phyloP scores from a whole-genome alignment of 2,888 invertebrate genomes.

The Clitarchus hookeri region DNA sequence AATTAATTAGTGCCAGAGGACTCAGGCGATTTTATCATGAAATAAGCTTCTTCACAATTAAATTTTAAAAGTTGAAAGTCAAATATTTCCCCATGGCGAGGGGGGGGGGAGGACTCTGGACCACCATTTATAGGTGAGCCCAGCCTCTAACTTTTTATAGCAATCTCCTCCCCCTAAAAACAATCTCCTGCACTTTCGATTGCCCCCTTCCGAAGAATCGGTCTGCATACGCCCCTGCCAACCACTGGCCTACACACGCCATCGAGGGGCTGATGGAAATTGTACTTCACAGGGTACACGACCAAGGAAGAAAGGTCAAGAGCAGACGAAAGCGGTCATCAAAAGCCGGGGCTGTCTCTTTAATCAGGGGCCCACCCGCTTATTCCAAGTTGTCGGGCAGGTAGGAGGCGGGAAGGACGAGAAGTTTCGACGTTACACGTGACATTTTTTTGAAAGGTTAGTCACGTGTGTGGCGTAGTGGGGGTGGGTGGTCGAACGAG shows the following conservation, averaged over 20 bases:
- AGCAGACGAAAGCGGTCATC: not conserved
- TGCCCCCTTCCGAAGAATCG: not conserved
- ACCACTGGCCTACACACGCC: not conserved
- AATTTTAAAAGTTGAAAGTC: no score
- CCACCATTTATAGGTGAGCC: no score
- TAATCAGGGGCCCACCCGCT: not conserved
- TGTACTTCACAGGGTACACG: not conserved
- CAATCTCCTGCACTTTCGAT: no score
- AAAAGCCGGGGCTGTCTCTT: not conserved
- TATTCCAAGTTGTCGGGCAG: not conserved
- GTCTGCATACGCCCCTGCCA: not conserved
- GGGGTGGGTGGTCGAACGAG: not conserved
- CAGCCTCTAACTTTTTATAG: no score
- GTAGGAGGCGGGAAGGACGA: not conserved
- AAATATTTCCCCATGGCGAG: no score
- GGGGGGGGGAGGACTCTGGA: no score
- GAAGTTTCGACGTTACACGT: not conserved
- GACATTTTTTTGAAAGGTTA: conserved; percentile 21
- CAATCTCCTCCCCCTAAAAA: no score
- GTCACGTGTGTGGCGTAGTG: not conserved
- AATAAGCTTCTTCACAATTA: no score
- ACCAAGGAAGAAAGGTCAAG: not conserved
- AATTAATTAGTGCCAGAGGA: no score
- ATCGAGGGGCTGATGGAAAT: no score
- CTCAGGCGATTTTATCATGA: no score